Base-by-base conservation (phyloP, 2,797 vertebrate species). In the Numenius phaeopus region DNA sequence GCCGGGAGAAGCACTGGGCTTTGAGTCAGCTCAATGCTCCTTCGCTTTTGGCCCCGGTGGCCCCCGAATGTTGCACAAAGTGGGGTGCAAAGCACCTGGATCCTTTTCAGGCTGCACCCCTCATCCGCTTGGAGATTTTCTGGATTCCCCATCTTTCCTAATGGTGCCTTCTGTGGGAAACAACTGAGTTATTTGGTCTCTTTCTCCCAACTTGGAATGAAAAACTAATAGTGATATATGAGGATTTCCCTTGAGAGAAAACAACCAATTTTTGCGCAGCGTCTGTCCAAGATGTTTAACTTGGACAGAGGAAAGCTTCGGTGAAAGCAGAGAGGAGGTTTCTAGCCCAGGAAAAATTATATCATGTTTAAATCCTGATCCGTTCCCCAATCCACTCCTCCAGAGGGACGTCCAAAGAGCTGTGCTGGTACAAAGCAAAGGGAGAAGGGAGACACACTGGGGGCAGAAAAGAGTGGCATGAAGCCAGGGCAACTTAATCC, bases 401-500 rank as follows among this genome's bases (percentile, higher is more conserved):
- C 54, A 23, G 13, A 39, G 65, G 62, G 87, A 90, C 4, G 2
- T 72, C 49, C 49, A 75, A 87, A 91, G 37, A 69, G 49, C 21
- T 86, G n/a, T 42, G 65, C n/a, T 75, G 75, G 82, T 65, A 85
- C 30, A 78, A 64, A 87, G 13, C 26, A 90, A 92, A 81, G 42
- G 52, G 71, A 95, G 69, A 78, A 80, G n/a, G 29, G 91, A 94
- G 39, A 89, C 27, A 86, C 9, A 1, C 1, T 81, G 49, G 69
- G 82, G 82, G 37, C 72, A 75, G 64, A 75, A 91, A 85, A 80
- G 26, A 86, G 61, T 69, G 89, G 93, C 85, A 40, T 34, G 30
- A 58, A 91, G 79, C 91, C 85, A 95, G 89, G 26, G 65, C 76
- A 94, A 86, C 47, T 94, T 95, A 95, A 95, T 93, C 86, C 72